These are phyloP conservation scores for Spinibarbus caldwelli DNA, from an alignment of 2,797 vertebrate species.

Conservation along the genomic window DNA sequence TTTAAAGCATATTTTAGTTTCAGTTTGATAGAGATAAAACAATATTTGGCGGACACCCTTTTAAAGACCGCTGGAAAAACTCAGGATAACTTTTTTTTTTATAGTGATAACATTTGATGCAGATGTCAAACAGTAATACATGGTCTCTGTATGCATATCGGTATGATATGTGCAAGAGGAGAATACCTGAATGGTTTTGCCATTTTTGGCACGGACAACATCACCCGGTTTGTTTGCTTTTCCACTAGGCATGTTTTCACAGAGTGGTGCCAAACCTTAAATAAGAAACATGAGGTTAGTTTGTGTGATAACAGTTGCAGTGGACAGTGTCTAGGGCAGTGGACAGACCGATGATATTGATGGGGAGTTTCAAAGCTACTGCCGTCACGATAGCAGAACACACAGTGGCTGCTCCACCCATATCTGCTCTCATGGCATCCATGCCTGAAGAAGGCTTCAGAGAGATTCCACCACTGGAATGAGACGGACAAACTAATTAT, in stretches of 20 bases:
- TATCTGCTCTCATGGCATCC: constrained; percentile 97
- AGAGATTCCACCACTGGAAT: constrained; percentile 92
- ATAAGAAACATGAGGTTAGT: background rate
- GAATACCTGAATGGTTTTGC: constrained; percentile 96
- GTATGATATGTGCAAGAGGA: background rate
- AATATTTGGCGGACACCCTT: background rate
- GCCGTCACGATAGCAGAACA: constrained; percentile 92
- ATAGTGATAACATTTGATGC: background rate
- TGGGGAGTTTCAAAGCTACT: constrained; percentile 86
- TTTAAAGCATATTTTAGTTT: background rate
- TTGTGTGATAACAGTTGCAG: background rate
- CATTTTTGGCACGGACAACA: constrained; percentile 91
- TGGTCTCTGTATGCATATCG: background rate
- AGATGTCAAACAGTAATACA: background rate
- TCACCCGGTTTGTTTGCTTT: constrained; percentile 96
- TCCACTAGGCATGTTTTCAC: constrained; percentile 98
- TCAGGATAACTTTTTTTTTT: background rate
- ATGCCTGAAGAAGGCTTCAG: constrained; percentile 91
- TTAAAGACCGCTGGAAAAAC: background rate
- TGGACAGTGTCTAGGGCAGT: background rate
- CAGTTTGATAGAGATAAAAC: background rate
- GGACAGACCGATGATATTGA: constrained; percentile 90
- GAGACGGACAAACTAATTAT: background rate
- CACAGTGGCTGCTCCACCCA: constrained; percentile 95
- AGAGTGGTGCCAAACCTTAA: constrained; percentile 91